These are phyloP conservation scores for Cylas formicarius DNA, from an alignment of 1,140 invertebrate genomes.

Conservation along the genomic window DNA sequence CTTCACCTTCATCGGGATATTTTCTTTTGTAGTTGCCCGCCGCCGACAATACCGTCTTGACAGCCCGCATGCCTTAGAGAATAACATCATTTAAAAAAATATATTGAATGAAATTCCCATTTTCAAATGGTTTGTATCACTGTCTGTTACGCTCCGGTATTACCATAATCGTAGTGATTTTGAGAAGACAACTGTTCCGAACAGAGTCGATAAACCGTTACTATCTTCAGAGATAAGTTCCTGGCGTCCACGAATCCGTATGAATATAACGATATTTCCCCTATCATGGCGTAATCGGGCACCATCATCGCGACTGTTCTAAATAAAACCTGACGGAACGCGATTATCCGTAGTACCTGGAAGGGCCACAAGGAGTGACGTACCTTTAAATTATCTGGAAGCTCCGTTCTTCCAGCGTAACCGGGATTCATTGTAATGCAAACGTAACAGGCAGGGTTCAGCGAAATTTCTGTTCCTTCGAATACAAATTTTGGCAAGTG, in stretches of 20 bases:
- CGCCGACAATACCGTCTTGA: conserved; percentile 76
- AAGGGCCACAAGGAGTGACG: background rate
- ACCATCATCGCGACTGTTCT: conserved; percentile 94
- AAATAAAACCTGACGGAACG: conserved; percentile 51
- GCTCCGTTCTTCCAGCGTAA: conserved; percentile 76
- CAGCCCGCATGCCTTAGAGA: conserved; percentile 57
- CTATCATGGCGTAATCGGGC: conserved; percentile 86
- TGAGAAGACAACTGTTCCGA: conserved; percentile 81
- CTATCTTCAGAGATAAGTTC: conserved; percentile 77
- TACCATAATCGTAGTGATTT: conserved; percentile 85
- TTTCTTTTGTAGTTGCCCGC: conserved; percentile 81
- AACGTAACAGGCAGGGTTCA: conserved; percentile 78
- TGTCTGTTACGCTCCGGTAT: background rate
- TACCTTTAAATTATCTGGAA: conserved; percentile 87
- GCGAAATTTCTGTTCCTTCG: conserved; percentile 72
- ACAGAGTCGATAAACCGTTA: conserved; percentile 80
- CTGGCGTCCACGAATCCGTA: conserved; percentile 79
- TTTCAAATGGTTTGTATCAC: background rate
- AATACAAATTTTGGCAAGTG: conserved; percentile 68
- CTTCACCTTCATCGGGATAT: conserved; percentile 74
- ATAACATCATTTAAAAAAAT: no score
- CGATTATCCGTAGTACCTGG: background rate
- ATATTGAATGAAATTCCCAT: no score
- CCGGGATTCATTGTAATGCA: conserved; percentile 94
- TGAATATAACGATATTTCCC: conserved; percentile 84